Base-by-base conservation (phyloP, 30 jellyfish, hydroid and myxozoan species). In the Mastigias papua region DNA sequence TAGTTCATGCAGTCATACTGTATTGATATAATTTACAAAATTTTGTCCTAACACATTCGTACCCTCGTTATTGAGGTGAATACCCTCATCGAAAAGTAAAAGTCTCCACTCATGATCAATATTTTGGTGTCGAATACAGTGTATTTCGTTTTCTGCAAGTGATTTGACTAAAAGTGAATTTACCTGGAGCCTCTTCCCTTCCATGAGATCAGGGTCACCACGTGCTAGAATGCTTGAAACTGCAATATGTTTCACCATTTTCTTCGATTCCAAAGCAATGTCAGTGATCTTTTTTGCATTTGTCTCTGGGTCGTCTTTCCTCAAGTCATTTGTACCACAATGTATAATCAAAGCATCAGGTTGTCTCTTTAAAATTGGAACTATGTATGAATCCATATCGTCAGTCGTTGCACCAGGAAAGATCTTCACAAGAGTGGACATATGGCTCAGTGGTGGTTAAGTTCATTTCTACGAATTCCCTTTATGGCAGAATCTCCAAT, bases 381-480 rank as follows among this genome's bases (percentile, higher is more conserved):
- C 63, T 46, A 76, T 51, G 33, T 76, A 76, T 6, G 76, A 76
- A 2, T 21, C 68, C 57, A 76, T 76, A 6, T 76, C 51, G 28
- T 76, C 88, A 50, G 42, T 51, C 61, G 62, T 76, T 32, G 88
- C 88, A 28, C 88, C 88, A 2, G 88, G 76, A 22, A 76, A 76
- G 28, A 81, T 79, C 49, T 79, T 79, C 27, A 70, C 82, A 31
- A 67, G 25, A 26, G 79, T 67, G 50, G 46, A 6, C 79, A 31
- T 31, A 21, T 67, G 79, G 26, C 21, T 67, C 8, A 67, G 34
- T 31, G 46, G 46, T 31, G 51, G 25, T 26, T 67, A 2, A 2
- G 30, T 67, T 67, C 50, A 26, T 67, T 26, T 67, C 34, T 67
- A 16, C 79, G 79, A 67, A 22, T 67, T 26, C 79, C 79, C 21